These are phyloP conservation scores for Drosophila bocqueti DNA, from an alignment of 1,140 invertebrate species.

Conservation along the genomic window DNA sequence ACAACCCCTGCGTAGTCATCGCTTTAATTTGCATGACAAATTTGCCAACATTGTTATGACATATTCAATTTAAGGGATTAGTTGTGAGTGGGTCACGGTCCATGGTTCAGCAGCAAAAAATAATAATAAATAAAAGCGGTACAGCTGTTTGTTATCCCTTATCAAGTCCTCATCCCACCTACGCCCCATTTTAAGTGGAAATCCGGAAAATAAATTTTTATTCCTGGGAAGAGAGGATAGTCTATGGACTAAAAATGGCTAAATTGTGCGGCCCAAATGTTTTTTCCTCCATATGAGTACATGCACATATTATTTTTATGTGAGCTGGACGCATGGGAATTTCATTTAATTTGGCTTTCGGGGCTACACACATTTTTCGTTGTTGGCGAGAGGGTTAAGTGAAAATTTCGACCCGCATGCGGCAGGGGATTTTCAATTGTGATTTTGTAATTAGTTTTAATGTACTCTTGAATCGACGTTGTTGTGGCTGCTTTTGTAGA, in stretches of 20 bases:
- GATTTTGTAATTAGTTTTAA: constrained; percentile 51
- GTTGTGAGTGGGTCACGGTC: constrained; percentile 50
- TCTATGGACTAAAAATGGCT: constrained; percentile 39
- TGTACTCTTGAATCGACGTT: constrained; percentile 15
- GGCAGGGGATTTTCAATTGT: constrained; percentile 41
- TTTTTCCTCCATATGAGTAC: constrained; percentile 6
- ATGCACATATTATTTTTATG: constrained; percentile 31
- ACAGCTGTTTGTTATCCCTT: constrained; percentile 46
- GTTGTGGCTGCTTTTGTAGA: background rate
- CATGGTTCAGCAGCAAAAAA: constrained; percentile 4
- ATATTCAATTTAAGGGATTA: constrained; percentile 84
- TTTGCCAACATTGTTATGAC: constrained; percentile 81
- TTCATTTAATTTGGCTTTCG: constrained; percentile 59
- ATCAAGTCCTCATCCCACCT: constrained; percentile 21
- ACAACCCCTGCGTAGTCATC: constrained; percentile 65
- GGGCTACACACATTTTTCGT: constrained; percentile 9
- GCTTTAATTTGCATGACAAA: constrained; percentile 84
- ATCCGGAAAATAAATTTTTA: constrained; percentile 27
- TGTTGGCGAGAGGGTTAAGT: constrained; percentile 10
- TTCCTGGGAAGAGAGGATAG: constrained; percentile 5
- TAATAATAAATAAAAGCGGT: constrained; percentile 11
- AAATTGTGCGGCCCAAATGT: constrained; percentile 44
- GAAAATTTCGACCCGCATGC: constrained; percentile 33
- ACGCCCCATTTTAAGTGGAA: constrained; percentile 1
- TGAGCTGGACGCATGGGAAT: constrained; percentile 40